phyloP scores from a whole-genome alignment of 2,113 vertebrate genomes.

The Ellobius talpinus region DNA sequence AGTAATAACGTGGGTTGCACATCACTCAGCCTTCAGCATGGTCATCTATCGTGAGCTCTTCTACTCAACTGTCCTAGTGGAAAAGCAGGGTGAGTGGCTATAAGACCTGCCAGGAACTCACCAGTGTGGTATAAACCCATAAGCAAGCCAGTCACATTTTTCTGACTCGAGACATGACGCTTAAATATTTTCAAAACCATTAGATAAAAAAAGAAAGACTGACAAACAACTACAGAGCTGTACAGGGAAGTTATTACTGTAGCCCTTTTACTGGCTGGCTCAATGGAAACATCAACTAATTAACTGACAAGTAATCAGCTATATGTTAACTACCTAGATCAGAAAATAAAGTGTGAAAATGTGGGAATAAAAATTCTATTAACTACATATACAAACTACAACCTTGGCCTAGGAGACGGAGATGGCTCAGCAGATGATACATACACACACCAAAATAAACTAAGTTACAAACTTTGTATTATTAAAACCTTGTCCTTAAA shows the following conservation, averaged over 20 bases:
- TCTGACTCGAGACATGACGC: conserved; percentile 4
- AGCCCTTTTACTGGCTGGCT: neutral
- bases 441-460: neutral
- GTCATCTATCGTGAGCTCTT: neutral
- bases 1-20: neutral
- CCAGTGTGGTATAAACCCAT: neutral
- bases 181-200: conserved; percentile 45
- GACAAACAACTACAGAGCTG: conserved; percentile 3
- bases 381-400: neutral
- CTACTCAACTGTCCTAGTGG: neutral
- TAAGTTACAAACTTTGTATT: neutral
- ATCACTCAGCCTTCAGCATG: neutral
- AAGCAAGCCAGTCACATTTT: neutral
- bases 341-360: conserved; percentile 21
- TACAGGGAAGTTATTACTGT: neutral
- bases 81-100: neutral
- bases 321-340: neutral
- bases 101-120: neutral
- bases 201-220: conserved; percentile 36
- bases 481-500: neutral
- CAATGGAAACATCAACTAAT: conserved; percentile 9
- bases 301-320: neutral
- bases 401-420: neutral
- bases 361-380: neutral
- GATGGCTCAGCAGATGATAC: neutral